These are phyloP conservation scores for Danio tinwini DNA, from an alignment of 2,797 vertebrate species.

Conservation along the genomic window DNA sequence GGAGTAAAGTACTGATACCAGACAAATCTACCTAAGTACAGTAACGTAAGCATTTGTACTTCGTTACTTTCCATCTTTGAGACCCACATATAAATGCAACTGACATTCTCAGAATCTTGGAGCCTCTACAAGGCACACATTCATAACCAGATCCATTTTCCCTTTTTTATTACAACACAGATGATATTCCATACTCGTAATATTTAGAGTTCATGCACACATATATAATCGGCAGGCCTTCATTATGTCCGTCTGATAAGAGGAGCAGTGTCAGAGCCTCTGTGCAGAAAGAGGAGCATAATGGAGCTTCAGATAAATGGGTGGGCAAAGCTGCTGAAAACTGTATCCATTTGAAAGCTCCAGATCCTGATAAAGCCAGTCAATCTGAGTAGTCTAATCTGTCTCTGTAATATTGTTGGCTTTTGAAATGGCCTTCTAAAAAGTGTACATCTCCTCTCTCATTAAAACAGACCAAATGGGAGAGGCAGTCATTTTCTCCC, in stretches of 20 bases:
- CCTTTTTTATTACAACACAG: background rate
- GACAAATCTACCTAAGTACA: too few species aligned
- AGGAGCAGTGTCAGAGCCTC: conserved; percentile 10
- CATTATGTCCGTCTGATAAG: conserved; percentile 28
- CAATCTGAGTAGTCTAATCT: conserved; percentile 58
- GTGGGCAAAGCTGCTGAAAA: conserved; percentile 51
- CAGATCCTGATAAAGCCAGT: conserved; percentile 55
- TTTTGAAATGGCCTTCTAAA: conserved; percentile 54
- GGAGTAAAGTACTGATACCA: too few species aligned
- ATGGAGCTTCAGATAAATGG: conserved; percentile 49
- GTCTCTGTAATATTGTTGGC: conserved; percentile 52
- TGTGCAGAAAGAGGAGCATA: background rate
- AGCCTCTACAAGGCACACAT: background rate
- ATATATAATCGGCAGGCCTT: conserved; percentile 29
- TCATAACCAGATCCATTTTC: background rate
- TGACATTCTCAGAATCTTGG: background rate
- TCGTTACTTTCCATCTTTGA: too few species aligned
- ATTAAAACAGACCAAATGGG: conserved; percentile 59
- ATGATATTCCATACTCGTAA: conserved; percentile 5
- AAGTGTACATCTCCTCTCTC: conserved; percentile 56
- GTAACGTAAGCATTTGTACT: too few species aligned
- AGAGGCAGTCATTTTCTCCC: conserved; percentile 39
- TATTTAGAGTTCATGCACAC: conserved; percentile 5
- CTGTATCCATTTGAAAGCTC: conserved; percentile 54
- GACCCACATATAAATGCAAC: background rate